Conservation (phyloP, 2,888 invertebrate species). For the Girardia tigrina region DNA sequence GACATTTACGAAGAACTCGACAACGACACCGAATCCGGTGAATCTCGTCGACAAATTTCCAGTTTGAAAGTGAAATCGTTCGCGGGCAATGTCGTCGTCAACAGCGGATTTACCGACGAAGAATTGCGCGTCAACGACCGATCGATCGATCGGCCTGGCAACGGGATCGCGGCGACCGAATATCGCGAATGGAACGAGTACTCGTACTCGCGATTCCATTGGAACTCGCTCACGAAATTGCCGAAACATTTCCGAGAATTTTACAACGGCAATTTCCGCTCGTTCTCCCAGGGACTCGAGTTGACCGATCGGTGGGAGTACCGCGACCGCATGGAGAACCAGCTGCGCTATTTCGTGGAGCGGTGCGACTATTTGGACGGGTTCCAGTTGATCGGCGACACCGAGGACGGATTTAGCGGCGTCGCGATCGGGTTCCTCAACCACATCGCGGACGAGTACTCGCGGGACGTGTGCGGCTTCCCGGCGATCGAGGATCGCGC, state of each 20-base stretch:
- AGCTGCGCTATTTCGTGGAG: conserved; percentile 16
- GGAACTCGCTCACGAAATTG: background rate
- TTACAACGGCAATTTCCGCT: background rate
- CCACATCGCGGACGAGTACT: background rate
- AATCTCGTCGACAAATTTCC: background rate
- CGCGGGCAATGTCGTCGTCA: background rate
- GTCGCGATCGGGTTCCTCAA: background rate
- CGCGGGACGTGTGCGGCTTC: background rate
- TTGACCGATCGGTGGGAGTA: background rate
- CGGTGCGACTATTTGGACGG: background rate
- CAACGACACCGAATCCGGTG: background rate
- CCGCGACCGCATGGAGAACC: background rate
- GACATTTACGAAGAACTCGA: conserved; percentile 15
- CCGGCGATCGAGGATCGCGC: background rate
- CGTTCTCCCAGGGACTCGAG: background rate
- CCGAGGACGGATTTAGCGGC: conserved; percentile 1
- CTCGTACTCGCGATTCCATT: background rate
- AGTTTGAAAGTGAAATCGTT: background rate
- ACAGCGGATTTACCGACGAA: background rate
- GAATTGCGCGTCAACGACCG: background rate
- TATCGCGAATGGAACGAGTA: background rate
- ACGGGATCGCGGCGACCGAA: background rate
- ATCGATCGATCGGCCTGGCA: too few species aligned
- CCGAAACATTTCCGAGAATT: background rate
- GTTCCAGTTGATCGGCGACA: background rate